These are phyloP conservation scores for Drosophila kikkawai DNA, from an alignment of 1,140 invertebrate species.

Conservation along the genomic window DNA sequence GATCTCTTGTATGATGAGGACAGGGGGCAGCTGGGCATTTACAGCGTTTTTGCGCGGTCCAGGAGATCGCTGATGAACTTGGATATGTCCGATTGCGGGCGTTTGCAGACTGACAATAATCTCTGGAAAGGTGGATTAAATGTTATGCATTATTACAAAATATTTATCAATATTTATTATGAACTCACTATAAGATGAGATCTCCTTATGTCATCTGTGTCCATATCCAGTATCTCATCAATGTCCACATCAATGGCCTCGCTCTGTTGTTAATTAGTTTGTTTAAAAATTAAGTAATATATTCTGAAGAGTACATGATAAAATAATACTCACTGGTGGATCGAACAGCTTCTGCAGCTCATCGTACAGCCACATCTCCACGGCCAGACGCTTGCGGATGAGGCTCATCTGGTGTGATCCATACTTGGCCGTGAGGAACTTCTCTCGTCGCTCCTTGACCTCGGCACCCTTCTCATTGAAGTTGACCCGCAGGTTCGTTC, in stretches of 20 bases:
- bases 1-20: slow-evolving; percentile 14
- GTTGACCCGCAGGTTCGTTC: slow-evolving; percentile 93
- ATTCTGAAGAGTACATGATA: background rate
- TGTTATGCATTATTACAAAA: background rate
- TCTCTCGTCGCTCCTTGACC: slow-evolving; percentile 94
- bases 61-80: slow-evolving; percentile 96
- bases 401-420: slow-evolving; percentile 98
- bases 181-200: slow-evolving; percentile 92
- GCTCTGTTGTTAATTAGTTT: slow-evolving; percentile 47
- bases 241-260: slow-evolving; percentile 96
- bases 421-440: slow-evolving; percentile 98
- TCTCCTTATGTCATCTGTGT: slow-evolving; percentile 93
- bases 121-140: slow-evolving; percentile 86
- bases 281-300: background rate
- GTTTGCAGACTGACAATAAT: slow-evolving; percentile 92
- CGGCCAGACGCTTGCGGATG: slow-evolving; percentile 96
- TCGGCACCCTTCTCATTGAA: slow-evolving; percentile 93
- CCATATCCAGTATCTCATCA: slow-evolving; percentile 96
- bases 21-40: slow-evolving; percentile 56
- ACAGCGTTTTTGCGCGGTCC: slow-evolving; percentile 94
- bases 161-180: background rate
- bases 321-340: slow-evolving; percentile 87
- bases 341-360: slow-evolving; percentile 96
- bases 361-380: slow-evolving; percentile 99
- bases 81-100: slow-evolving; percentile 94